These are phyloP conservation scores for Psophia crepitans DNA, from an alignment of 2,113 vertebrate genomes.

Conservation along the genomic window DNA sequence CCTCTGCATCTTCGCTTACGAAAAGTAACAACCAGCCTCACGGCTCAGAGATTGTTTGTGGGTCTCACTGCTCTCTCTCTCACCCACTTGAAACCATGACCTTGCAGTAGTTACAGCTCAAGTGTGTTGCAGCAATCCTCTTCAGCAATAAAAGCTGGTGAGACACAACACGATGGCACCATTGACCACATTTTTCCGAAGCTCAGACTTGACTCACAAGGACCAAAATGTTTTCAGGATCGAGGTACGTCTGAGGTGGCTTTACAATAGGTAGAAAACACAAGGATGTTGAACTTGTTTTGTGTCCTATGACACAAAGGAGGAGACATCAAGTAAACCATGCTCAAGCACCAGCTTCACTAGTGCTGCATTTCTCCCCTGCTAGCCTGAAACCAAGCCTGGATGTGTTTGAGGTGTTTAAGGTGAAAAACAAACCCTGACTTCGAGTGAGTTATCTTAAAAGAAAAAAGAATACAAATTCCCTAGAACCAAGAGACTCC, in stretches of 20 bases:
- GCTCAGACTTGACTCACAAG: background rate
- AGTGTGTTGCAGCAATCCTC: background rate
- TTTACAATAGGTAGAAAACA: background rate
- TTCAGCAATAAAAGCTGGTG: background rate
- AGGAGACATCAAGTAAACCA: background rate
- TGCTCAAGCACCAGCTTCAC: background rate
- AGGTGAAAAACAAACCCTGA: background rate
- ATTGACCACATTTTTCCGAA: background rate
- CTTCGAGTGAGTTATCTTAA: background rate
- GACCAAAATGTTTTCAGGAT: background rate
- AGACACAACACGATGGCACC: background rate
- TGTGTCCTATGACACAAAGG: background rate
- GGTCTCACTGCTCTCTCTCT: background rate
- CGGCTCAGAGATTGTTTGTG: accelerated
- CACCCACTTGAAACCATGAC: background rate
- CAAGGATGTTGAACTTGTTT: background rate
- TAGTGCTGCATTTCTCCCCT: background rate
- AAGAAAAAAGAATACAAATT: background rate
- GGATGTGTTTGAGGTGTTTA: background rate
- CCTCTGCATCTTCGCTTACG: background rate
- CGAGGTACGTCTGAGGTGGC: background rate
- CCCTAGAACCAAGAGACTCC: background rate
- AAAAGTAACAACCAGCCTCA: background rate
- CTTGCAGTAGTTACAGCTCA: background rate
- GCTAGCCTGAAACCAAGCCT: background rate